Evolutionary conservation across 2,113 vertebrate species (phyloP).

Genomic region (Eptesicus fuscus): DNA sequence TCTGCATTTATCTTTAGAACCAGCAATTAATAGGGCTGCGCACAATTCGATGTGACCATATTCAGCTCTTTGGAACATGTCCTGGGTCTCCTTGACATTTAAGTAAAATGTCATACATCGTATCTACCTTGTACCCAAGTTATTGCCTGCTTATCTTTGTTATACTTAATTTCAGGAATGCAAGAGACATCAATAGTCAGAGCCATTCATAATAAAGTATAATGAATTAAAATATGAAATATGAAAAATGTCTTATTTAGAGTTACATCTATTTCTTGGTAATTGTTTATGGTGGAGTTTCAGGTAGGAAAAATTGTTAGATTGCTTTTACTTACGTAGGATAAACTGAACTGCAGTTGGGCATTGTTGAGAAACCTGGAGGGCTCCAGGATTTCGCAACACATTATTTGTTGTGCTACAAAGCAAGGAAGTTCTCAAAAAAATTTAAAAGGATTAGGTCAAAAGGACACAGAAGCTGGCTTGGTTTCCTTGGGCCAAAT

Average conservation of each 20-base stretch:
- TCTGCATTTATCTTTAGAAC: background rate
- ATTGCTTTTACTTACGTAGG: background rate
- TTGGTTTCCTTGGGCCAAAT: slow-evolving; percentile 1
- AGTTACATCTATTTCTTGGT: background rate
- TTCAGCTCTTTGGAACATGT: slow-evolving; percentile 7
- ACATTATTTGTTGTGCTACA: background rate
- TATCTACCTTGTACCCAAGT: background rate
- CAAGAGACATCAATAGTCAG: background rate
- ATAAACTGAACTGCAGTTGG: background rate
- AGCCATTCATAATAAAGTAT: background rate
- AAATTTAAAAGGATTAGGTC: background rate
- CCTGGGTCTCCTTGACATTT: slow-evolving; percentile 44
- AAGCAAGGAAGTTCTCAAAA: background rate
- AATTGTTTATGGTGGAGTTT: background rate
- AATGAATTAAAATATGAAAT: slow-evolving; percentile 1
- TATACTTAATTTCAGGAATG: slow-evolving; percentile 24
- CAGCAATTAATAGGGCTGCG: background rate
- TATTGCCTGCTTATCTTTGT: slow-evolving; percentile 7
- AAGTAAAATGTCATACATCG: background rate
- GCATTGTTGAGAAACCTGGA: background rate
- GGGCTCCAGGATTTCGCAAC: background rate
- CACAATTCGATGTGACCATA: background rate
- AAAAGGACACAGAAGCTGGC: background rate
- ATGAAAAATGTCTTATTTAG: background rate
- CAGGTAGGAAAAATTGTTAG: background rate